Evolutionary conservation across 2,797 vertebrate genomes (phyloP).

Genomic region (Euthynnus affinis): DNA sequence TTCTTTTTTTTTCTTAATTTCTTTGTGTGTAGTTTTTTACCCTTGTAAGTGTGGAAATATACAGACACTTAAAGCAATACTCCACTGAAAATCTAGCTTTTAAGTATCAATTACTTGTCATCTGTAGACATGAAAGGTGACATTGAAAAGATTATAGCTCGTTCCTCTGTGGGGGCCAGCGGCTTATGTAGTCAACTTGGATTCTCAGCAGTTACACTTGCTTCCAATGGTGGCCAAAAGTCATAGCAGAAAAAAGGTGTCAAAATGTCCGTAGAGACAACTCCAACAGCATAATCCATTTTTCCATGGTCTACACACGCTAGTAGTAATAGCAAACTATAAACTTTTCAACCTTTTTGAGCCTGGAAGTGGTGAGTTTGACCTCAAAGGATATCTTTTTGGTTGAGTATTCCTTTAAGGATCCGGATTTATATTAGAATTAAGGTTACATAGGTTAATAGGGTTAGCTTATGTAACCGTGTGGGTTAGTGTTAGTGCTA

Average conservation of each 20-base stretch:
- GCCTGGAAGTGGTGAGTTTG: neutral
- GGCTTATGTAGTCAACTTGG: neutral
- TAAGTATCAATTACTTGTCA: neutral
- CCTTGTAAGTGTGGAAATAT: neutral
- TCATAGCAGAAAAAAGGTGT: neutral
- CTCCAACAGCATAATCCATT: neutral
- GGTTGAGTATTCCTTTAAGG: neutral
- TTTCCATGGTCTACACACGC: neutral
- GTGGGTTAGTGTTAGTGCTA: constrained; percentile 7
- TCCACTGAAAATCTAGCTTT: neutral
- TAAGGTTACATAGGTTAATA: constrained; percentile 21
- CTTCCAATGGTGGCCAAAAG: neutral
- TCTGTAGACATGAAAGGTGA: neutral
- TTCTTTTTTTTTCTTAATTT: neutral
- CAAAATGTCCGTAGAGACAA: neutral
- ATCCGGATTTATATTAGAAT: constrained; percentile 10
- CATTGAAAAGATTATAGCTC: neutral
- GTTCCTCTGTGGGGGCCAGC: constrained; percentile 1
- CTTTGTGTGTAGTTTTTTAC: neutral
- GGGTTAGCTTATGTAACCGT: neutral
- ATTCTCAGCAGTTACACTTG: constrained; percentile 6
- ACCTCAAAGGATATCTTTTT: neutral
- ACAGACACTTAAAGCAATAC: neutral
- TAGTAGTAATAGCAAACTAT: neutral
- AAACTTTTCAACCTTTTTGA: neutral